Base-by-base conservation (phyloP, 2,113 vertebrate genomes). In the Montifringilla adamsi region DNA sequence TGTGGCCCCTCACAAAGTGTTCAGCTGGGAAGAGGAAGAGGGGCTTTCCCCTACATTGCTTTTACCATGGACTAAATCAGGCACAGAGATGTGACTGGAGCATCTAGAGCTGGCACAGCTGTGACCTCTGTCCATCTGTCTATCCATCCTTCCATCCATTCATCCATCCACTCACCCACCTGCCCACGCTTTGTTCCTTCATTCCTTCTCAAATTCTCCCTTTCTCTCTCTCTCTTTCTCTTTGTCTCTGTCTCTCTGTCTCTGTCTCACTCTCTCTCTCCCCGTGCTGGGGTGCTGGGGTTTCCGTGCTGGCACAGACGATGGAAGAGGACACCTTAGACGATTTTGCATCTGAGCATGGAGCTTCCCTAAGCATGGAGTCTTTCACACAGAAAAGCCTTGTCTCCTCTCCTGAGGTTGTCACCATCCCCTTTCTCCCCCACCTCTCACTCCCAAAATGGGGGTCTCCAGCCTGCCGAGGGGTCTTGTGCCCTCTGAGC, bases 341-440 rank as follows among this genome's bases (percentile, higher is more conserved):
- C 76, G 98, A 98, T 90, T 97, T 97, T 94, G 98, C 97, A 95
- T 97, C 98, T 91, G 98, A 99, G 94, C 96, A 98, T 72, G 97
- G 98, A 97, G 98, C 98, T 97, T 98, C 98, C 95, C 78, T 97
- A 96, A 98, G 98, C 98, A 98, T 99, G 97, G 99, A 99, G 96
- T 98, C 98, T 97, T 99, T 99, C 98, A 97, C 98, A 87, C 99
- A 99, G 99, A 99, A 99, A 99, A 99, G 98, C 97, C 96, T 99
- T 96, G 97, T 98, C 95, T 98, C 99, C 35, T 99, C 99, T 94
- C 99, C 99, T 95, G 99, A 99, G 99, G 99, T 99, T 98, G 97
- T 98, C 97, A 97, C 97, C 91, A 50, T 80, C 83, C 73, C 86
- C 84, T 93, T 75, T 63, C 60, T n/a, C 97, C 93, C 96, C 43